Conservation (phyloP, 2,888 invertebrate species). For the Lochmaea crataegi region DNA sequence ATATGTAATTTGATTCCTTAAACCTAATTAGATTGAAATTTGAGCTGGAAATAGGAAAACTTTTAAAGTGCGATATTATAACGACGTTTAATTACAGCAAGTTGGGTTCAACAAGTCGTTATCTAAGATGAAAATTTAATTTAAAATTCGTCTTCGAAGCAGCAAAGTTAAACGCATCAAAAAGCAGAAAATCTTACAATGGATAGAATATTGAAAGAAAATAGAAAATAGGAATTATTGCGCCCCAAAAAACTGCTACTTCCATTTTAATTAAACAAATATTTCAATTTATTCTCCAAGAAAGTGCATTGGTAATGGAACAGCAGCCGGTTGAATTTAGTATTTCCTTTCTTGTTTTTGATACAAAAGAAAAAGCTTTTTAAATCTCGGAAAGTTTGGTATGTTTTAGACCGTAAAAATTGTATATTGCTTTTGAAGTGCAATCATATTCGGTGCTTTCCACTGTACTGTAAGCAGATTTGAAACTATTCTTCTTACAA, state of each 20-base stretch:
- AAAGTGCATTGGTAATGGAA: conserved; percentile 9
- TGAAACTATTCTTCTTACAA: too few relatives aligned
- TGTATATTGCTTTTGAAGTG: too few relatives aligned
- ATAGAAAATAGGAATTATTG: conserved; percentile 13
- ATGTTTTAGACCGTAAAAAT: not conserved
- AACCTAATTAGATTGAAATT: too few relatives aligned
- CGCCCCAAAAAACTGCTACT: conserved; percentile 22
- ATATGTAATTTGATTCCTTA: too few relatives aligned
- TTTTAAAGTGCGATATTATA: not conserved
- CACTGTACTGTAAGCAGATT: too few relatives aligned
- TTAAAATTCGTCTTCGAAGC: conserved; percentile 18
- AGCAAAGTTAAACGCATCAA: conserved; percentile 15
- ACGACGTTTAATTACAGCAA: not conserved
- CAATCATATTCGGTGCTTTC: too few relatives aligned
- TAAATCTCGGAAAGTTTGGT: not conserved
- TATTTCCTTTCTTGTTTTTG: conserved; percentile 5
- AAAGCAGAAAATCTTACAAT: conserved; percentile 14
- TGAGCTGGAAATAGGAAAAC: not conserved
- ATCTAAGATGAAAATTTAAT: conserved; percentile 15
- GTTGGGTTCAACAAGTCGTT: not conserved
- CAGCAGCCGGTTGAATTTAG: not conserved
- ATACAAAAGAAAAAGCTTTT: not conserved
- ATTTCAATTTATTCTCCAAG: conserved; percentile 13
- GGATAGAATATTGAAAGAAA: not conserved
- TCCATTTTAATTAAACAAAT: conserved; percentile 23